A percentile compares a stretch with the other conserved stretches of the same genome.
Evolutionary conservation across 2,113 vertebrate genomes (phyloP).

Genomic region (Calyptommatus sinebrachiatus): DNA sequence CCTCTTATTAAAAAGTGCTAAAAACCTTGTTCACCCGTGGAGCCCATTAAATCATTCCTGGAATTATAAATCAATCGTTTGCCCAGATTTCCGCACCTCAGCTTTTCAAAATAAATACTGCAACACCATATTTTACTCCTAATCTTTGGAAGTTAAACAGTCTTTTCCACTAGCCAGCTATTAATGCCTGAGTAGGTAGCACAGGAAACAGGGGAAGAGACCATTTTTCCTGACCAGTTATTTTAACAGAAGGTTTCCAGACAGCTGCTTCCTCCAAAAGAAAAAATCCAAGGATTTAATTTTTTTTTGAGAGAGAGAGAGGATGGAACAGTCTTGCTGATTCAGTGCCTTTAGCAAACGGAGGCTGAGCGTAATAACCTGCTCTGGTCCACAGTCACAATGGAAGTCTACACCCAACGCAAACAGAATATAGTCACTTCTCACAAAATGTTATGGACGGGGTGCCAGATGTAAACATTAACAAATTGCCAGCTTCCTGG

Average conservation of each 20-base stretch:
- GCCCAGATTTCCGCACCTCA: constrained; percentile 38
- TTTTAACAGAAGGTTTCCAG: constrained; percentile 48
- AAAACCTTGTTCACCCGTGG: constrained; percentile 11
- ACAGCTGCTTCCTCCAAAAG: constrained; percentile 27
- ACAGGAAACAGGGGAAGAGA: constrained; percentile 41
- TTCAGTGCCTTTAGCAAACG: not conserved
- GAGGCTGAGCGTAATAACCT: not conserved
- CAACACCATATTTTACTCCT: constrained; percentile 33
- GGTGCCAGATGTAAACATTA: too few relatives aligned
- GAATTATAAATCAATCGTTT: constrained; percentile 11
- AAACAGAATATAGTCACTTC: not conserved
- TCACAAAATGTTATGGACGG: not conserved
- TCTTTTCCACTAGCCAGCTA: constrained; percentile 2
- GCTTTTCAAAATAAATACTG: constrained; percentile 2
- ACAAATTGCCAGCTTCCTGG: too few relatives aligned
- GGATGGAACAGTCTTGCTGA: not conserved
- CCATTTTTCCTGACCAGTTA: constrained; percentile 53
- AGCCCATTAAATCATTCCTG: constrained; percentile 32
- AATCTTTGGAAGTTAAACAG: constrained; percentile 23
- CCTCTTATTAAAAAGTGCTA: constrained; percentile 8
- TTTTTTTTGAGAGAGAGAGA: not conserved
- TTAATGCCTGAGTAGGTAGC: not conserved
- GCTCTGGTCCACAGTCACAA: not conserved
- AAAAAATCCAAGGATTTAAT: not conserved
- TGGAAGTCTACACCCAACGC: too few relatives aligned